Percentiles rank a stretch among this genome's conserved stretches.
phyloP scores from a whole-genome alignment of 2,888 invertebrate genomes.

The Clepsis dumicolana region DNA sequence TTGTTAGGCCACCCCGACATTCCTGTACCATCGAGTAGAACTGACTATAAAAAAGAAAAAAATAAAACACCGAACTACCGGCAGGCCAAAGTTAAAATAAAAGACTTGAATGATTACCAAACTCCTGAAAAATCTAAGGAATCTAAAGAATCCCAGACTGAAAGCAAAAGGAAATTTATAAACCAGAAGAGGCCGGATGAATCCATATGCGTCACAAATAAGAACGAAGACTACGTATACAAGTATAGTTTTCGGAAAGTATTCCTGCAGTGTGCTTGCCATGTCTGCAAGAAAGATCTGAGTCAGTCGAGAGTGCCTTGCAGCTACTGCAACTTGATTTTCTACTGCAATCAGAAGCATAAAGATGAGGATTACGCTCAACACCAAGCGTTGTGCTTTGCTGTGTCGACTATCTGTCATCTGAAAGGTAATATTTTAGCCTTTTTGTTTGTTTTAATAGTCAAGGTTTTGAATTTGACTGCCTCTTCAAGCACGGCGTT shows the following conservation, averaged over 20 bases:
- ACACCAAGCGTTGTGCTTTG: slow-evolving; percentile 88
- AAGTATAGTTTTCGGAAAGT: slow-evolving; percentile 89
- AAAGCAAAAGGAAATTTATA: slow-evolving; percentile 58
- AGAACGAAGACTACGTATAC: slow-evolving; percentile 87
- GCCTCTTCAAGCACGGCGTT: no score
- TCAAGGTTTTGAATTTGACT: neutral
- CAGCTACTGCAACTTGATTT: slow-evolving; percentile 86
- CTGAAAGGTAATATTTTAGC: slow-evolving; percentile 75
- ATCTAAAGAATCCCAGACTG: slow-evolving; percentile 71
- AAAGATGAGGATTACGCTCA: slow-evolving; percentile 84
- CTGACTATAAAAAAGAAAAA: slow-evolving; percentile 82
- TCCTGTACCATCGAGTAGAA: slow-evolving; percentile 84
- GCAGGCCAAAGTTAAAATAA: slow-evolving; percentile 77
- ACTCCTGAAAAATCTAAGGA: slow-evolving; percentile 51
- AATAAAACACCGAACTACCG: slow-evolving; percentile 76
- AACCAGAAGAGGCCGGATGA: slow-evolving; percentile 58
- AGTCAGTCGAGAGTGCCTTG: slow-evolving; percentile 66
- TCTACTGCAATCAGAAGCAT: slow-evolving; percentile 88
- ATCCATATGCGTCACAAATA: slow-evolving; percentile 73
- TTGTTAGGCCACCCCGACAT: slow-evolving; percentile 82
- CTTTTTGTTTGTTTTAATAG: neutral
- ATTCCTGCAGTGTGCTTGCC: slow-evolving; percentile 87
- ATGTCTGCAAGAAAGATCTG: slow-evolving; percentile 77
- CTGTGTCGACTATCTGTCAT: slow-evolving; percentile 85
- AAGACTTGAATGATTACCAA: slow-evolving; percentile 62